These are phyloP conservation scores for Pseudorhiza aurosa DNA, from an alignment of 30 jellyfish, hydroid and myxozoan genomes.

Conservation along the genomic window DNA sequence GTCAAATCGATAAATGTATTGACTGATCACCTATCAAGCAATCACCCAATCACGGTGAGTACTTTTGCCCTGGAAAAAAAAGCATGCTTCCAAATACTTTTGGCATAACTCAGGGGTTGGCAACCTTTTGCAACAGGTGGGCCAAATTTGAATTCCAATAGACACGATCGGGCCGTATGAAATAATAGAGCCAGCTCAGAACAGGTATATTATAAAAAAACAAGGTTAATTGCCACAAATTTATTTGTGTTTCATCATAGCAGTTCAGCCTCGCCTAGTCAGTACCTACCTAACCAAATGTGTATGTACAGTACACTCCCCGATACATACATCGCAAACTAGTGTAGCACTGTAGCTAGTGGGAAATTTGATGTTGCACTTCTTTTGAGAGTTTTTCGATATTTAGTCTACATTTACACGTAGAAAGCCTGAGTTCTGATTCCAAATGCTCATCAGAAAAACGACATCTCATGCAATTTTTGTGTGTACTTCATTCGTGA, in stretches of 20 bases:
- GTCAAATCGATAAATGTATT: too few relatives aligned
- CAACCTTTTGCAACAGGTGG: constrained; percentile 3
- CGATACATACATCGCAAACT: background rate
- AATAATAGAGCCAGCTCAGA: background rate
- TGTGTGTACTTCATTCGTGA: too few relatives aligned
- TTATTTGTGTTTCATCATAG: too few relatives aligned
- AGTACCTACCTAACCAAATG: background rate
- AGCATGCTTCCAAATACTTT: background rate
- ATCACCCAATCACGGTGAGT: too few relatives aligned
- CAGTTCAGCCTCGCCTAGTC: too few relatives aligned
- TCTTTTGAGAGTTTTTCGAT: background rate
- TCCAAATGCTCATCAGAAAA: constrained; percentile 1
- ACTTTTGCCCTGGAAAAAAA: too few relatives aligned
- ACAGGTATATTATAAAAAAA: too few relatives aligned
- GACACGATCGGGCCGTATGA: background rate
- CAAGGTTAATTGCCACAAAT: too few relatives aligned
- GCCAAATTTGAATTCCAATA: background rate
- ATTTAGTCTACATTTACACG: background rate
- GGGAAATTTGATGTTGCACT: background rate
- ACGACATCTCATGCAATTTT: background rate
- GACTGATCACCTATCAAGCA: too few relatives aligned
- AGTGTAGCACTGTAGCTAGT: too few relatives aligned
- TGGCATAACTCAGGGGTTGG: background rate
- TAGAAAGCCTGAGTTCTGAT: background rate
- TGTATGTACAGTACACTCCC: background rate